These are phyloP conservation scores for Athene noctua DNA, from an alignment of 2,113 vertebrate species.

Conservation along the genomic window DNA sequence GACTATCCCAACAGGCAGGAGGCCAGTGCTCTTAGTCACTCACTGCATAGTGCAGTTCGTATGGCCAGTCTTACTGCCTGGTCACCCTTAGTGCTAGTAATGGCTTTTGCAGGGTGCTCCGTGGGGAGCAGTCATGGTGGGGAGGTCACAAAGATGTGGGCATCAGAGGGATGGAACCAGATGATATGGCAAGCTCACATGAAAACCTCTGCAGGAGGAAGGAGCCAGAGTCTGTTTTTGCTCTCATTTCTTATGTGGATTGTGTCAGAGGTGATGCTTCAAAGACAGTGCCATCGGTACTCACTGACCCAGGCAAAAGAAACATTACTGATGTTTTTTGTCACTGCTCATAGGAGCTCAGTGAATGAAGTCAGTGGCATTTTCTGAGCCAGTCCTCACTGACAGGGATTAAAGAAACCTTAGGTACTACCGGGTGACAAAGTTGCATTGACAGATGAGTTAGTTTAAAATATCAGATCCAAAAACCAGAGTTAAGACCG, in stretches of 20 bases:
- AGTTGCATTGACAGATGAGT: background rate
- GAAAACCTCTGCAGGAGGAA: background rate
- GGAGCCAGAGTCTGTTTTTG: too few relatives aligned
- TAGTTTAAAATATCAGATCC: background rate
- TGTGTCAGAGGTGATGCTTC: background rate
- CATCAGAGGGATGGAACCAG: background rate
- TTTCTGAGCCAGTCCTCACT: background rate
- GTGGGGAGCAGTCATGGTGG: background rate
- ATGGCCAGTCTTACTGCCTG: background rate
- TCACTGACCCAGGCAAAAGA: background rate
- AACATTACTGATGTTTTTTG: accelerated
- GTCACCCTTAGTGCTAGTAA: background rate
- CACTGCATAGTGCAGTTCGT: accelerated
- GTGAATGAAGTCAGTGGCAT: background rate
- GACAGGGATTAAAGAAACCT: background rate
- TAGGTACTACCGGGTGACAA: background rate
- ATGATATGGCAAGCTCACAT: background rate
- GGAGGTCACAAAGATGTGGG: background rate
- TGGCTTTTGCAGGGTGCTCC: background rate
- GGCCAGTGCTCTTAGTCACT: background rate
- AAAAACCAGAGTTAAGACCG: background rate
- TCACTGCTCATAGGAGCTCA: background rate
- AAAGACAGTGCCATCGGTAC: background rate
- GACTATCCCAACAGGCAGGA: background rate
- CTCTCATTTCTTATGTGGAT: background rate